Base-by-base conservation (phyloP, 2,113 vertebrate genomes). In the Solea senegalensis region DNA sequence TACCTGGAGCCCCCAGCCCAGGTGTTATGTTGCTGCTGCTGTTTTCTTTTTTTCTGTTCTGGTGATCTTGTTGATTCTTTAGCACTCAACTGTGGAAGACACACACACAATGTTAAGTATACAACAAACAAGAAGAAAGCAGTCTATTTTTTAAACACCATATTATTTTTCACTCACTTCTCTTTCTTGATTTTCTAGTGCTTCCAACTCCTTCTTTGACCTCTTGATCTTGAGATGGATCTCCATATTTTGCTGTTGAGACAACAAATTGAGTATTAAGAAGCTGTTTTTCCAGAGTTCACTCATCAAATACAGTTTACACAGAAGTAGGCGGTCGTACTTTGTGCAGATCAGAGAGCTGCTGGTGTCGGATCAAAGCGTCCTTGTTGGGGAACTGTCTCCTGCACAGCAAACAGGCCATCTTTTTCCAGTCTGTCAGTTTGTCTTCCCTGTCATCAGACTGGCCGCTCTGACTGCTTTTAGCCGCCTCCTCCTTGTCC, bases 351-450 rank as follows among this genome's bases (percentile, higher is more conserved):
- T 99, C 97, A 9, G 97, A 99, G 21, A 99, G 96, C 89, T 99
- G 96, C 85, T 99, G 97, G 88, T 99, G 97, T 83, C 97, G 96
- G 76, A 97, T 88, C 52, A 98, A 90, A 62, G 96, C 95, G 49
- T 99, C 97, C 88, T 97, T 98, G 89, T 96, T 99, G 82, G 97
- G 95, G 69, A 99, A 99, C 85, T 99, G 97, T 66, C 97, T 95
- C 89, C 97, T 93, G 90, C 97, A 99, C 5, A 99, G 93, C 81
- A 99, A 92, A 69, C 97, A 99, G 64, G 97, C 97, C 93, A 99
- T 94, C 87, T 99, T 99, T 86, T 96, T 98, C 97, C 97, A 99
- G 93, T 99, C 97, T 0, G 97, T 99, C 86, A 99, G 92, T 85
- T 95, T 96, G 84, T 95, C 96, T 0, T 96, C 96, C 0, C 90